phyloP scores from a whole-genome alignment of 2,888 invertebrate species.

The Villa cingulata region DNA sequence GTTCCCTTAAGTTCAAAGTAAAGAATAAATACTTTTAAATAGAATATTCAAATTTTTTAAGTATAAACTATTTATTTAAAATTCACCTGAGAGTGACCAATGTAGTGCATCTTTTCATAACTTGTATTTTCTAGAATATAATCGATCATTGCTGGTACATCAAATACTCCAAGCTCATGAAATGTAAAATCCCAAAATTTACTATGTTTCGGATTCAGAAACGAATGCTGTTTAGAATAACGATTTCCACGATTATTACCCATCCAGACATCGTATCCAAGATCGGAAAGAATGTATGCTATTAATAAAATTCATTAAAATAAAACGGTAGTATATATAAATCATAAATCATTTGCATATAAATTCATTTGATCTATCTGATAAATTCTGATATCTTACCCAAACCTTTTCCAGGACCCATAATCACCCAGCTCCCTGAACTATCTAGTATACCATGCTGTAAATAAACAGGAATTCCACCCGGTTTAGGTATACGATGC shows the following conservation, averaged over 20 bases:
- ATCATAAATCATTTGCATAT: too few species aligned
- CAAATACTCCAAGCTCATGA: conserved; percentile 42
- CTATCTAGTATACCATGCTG: conserved; percentile 62
- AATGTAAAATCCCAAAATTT: conserved; percentile 31
- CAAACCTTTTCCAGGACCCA: conserved; percentile 52
- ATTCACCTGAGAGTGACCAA: conserved; percentile 40
- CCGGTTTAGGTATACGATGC: conserved; percentile 49
- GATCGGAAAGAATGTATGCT: conserved; percentile 10
- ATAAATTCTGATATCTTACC: too few species aligned
- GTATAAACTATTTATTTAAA: too few species aligned
- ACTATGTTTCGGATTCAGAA: conserved; percentile 14
- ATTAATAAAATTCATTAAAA: too few species aligned
- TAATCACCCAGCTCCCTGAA: conserved; percentile 60
- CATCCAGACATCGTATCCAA: conserved; percentile 19
- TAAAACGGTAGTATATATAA: too few species aligned
- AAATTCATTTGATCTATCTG: too few species aligned
- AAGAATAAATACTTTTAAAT: too few species aligned
- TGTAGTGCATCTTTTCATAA: conserved; percentile 37
- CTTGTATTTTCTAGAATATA: conserved; percentile 34
- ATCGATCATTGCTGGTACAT: conserved; percentile 42
- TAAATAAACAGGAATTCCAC: conserved; percentile 40
- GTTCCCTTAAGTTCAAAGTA: conserved; percentile 42
- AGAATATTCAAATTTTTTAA: too few species aligned
- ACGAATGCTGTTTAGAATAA: conserved; percentile 14
- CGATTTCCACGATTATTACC: conserved; percentile 19